These are phyloP conservation scores for Ispidina picta DNA, from an alignment of 2,797 vertebrate genomes.

Conservation along the genomic window DNA sequence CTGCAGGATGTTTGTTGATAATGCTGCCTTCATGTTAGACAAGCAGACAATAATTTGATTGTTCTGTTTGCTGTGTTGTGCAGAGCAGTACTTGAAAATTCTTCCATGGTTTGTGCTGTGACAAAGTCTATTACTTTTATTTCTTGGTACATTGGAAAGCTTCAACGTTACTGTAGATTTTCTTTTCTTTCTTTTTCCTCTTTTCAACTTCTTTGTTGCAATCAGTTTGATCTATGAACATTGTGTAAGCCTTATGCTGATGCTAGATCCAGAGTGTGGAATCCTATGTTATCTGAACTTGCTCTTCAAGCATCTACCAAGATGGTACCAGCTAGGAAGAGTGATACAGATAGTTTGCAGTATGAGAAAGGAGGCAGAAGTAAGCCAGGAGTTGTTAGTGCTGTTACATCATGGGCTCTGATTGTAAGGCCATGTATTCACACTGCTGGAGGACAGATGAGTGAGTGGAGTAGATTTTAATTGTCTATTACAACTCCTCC, in stretches of 20 bases:
- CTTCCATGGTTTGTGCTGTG: constrained; percentile 67
- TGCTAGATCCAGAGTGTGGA: neutral
- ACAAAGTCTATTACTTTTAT: constrained; percentile 72
- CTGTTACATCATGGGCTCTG: neutral
- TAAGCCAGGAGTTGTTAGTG: neutral
- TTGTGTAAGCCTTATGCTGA: neutral
- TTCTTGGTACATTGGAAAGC: constrained; percentile 58
- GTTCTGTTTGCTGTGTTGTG: constrained; percentile 67
- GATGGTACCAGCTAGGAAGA: neutral
- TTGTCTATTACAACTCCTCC: neutral
- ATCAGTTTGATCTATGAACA: neutral
- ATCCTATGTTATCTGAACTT: neutral
- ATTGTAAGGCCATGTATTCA: neutral
- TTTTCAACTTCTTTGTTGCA: neutral
- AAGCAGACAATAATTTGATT: constrained; percentile 79
- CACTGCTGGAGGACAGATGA: neutral
- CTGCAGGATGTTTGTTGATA: constrained; percentile 84
- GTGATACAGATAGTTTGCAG: neutral
- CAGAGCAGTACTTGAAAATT: constrained; percentile 70
- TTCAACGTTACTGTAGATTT: constrained; percentile 46
- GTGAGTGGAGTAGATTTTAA: neutral
- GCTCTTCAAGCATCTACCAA: neutral
- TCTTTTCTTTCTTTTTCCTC: neutral
- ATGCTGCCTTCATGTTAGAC: constrained; percentile 77
- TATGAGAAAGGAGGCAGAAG: neutral